Conservation (phyloP, 2,888 invertebrate genomes). For the Apodemia mormo region DNA sequence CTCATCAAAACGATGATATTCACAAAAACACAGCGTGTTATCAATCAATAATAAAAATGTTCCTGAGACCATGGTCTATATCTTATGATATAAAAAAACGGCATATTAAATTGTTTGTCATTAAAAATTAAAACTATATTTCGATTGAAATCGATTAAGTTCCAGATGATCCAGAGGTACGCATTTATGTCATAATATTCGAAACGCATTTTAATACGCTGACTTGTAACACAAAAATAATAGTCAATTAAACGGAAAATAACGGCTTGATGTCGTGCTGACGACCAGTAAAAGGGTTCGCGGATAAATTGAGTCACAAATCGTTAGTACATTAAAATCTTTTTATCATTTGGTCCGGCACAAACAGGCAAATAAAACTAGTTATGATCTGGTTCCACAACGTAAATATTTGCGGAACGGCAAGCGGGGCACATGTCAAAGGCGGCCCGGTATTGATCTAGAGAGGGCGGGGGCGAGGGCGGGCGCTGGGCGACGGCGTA, state of each 20-base stretch:
- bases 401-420: conserved; percentile 78
- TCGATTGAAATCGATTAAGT: too few relatives aligned
- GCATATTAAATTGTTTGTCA: too few relatives aligned
- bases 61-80: too few relatives aligned
- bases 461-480: conserved; percentile 47
- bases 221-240: conserved; percentile 15
- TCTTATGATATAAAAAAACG: too few relatives aligned
- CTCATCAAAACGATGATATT: too few relatives aligned
- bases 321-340: conserved; percentile 47
- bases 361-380: conserved; percentile 68
- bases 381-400: conserved; percentile 78
- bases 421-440: conserved; percentile 79
- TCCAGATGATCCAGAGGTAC: too few relatives aligned
- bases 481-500: conserved; percentile 42
- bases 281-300: conserved; percentile 9
- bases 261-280: conserved; percentile 9
- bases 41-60: too few relatives aligned
- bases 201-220: conserved; percentile 7
- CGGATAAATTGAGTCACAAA: conserved; percentile 33
- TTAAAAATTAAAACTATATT: too few relatives aligned
- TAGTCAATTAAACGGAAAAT: conserved; percentile 6
- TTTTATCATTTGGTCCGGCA: conserved; percentile 47
- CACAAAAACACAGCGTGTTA: too few relatives aligned
- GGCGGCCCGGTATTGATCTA: conserved; percentile 80
- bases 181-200: conserved; percentile 6